These are phyloP conservation scores for Elanus axillaris DNA, from an alignment of 2,113 vertebrate species.

Conservation along the genomic window DNA sequence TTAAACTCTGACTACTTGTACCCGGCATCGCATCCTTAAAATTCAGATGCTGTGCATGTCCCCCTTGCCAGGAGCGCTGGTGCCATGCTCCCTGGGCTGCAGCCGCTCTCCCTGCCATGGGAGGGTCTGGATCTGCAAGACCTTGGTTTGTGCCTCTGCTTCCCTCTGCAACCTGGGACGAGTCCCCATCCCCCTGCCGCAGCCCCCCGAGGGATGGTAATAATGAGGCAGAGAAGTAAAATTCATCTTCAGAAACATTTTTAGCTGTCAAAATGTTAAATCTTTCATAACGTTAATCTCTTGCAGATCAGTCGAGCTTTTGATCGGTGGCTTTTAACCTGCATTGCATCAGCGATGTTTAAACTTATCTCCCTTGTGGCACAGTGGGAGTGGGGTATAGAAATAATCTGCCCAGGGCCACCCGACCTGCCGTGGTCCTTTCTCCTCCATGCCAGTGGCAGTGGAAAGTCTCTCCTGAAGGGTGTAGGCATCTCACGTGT, in stretches of 20 bases:
- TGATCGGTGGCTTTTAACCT: not conserved
- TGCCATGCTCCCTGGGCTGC: not conserved
- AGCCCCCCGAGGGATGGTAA: not conserved
- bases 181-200: not conserved
- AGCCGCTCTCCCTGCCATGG: not conserved
- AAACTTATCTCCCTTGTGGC: not conserved
- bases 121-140: not conserved
- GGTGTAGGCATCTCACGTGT: not conserved
- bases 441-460: fast-evolving
- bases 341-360: not conserved
- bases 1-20: not conserved
- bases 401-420: not conserved
- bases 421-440: not conserved
- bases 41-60: not conserved
- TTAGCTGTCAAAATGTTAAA: not conserved
- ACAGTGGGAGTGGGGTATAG: not conserved
- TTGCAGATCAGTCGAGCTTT: not conserved
- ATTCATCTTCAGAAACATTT: not conserved
- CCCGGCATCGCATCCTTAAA: not conserved
- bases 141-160: not conserved
- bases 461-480: not conserved
- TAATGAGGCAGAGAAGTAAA: not conserved
- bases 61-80: fast-evolving
- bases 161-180: not conserved
- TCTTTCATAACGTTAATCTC: not conserved